A percentile compares a stretch with the other conserved stretches of the same genome.
phyloP scores from a whole-genome alignment of 30 jellyfish, hydroid and myxozoan genomes.

The Aurelia coerulea region DNA sequence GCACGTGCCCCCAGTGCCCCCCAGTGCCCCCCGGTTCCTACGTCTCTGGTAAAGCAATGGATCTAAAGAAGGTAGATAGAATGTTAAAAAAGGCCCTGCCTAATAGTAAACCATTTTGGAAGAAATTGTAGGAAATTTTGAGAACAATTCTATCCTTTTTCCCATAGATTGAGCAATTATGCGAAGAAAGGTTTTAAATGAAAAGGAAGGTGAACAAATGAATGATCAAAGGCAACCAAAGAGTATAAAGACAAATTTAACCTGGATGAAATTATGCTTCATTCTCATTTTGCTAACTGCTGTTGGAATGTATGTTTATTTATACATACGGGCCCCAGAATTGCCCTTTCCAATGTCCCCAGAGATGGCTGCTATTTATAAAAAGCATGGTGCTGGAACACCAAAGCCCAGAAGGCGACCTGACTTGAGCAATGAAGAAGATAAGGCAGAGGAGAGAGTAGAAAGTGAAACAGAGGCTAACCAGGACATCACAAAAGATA shows the following conservation, averaged over 20 bases:
- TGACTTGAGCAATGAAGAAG: neutral
- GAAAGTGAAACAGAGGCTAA: too few relatives aligned
- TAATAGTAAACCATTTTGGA: too few relatives aligned
- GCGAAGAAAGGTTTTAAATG: too few relatives aligned
- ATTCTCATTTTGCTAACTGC: neutral
- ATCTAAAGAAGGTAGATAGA: too few relatives aligned
- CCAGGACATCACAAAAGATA: too few relatives aligned
- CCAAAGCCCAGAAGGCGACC: slow-evolving; percentile 63
- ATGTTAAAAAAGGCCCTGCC: too few relatives aligned
- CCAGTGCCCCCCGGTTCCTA: too few relatives aligned
- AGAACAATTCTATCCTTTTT: too few relatives aligned
- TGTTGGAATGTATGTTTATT: slow-evolving; percentile 13
- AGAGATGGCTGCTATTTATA: slow-evolving; percentile 49
- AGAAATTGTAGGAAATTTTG: too few relatives aligned
- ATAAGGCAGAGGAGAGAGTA: neutral
- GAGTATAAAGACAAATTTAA: slow-evolving; percentile 1
- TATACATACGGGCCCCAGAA: slow-evolving; percentile 30
- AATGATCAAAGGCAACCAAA: neutral
- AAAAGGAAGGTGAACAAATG: neutral
- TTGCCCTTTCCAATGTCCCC: slow-evolving; percentile 50
- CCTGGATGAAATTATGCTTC: slow-evolving; percentile 10
- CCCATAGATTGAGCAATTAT: too few relatives aligned
- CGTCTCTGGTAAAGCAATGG: too few relatives aligned
- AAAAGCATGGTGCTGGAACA: slow-evolving; percentile 59
- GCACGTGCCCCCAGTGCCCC: too few relatives aligned